phyloP scores from a whole-genome alignment of 2,888 invertebrate species.

The Trisateles emortualis region DNA sequence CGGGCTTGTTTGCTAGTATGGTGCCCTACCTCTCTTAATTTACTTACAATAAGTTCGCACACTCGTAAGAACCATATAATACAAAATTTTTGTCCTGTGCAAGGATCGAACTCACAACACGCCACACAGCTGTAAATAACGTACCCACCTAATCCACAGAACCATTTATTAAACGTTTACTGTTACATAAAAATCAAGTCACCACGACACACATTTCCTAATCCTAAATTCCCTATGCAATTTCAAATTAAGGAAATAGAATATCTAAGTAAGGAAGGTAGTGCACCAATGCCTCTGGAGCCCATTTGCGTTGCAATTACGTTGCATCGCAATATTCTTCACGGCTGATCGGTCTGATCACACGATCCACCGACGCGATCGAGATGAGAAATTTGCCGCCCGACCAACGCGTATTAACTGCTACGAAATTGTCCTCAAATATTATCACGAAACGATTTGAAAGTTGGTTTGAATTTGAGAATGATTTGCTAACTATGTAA shows the following conservation, averaged over 20 bases:
- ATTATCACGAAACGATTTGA: conserved; percentile 6
- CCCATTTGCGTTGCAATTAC: conserved; percentile 56
- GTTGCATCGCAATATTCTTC: conserved; percentile 34
- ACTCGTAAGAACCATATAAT: too few relatives aligned
- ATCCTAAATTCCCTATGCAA: not conserved
- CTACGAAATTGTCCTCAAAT: conserved; percentile 40
- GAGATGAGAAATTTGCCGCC: conserved; percentile 81
- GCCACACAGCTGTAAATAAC: too few relatives aligned
- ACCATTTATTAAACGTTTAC: too few relatives aligned
- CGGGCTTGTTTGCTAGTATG: too few relatives aligned
- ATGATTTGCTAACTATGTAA: not conserved
- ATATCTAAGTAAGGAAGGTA: not conserved
- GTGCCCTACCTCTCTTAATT: too few relatives aligned
- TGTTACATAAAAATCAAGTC: not conserved
- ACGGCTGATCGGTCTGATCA: conserved; percentile 47
- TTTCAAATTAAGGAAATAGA: conserved; percentile 3
- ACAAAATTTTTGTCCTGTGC: too few relatives aligned
- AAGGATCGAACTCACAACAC: too few relatives aligned
- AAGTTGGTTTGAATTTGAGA: not conserved
- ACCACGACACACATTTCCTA: not conserved
- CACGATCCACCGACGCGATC: conserved; percentile 55
- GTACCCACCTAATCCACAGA: too few relatives aligned
- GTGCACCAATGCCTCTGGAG: conserved; percentile 21
- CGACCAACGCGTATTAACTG: conserved; percentile 66
- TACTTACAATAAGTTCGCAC: too few relatives aligned